Conservation (phyloP, 2,888 invertebrate species). For the Glyphotaelius pellucidus region DNA sequence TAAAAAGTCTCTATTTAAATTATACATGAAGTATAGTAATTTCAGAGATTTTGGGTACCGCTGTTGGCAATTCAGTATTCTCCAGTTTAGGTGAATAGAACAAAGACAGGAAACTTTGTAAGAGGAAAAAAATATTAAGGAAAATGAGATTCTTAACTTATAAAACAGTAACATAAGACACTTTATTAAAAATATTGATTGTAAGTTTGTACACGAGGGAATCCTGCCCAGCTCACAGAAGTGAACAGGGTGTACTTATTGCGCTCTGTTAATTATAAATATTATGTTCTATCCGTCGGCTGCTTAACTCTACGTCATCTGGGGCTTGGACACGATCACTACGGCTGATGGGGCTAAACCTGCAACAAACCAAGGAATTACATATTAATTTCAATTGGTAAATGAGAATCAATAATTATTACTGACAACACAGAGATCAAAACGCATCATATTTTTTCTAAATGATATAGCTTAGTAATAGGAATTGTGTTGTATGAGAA, state of each 20-base stretch:
- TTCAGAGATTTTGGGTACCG: too few relatives aligned
- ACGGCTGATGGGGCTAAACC: slow-evolving; percentile 92
- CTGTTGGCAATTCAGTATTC: too few relatives aligned
- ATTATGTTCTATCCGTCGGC: not conserved
- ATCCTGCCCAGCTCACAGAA: not conserved
- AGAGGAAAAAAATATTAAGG: not conserved
- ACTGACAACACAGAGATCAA: not conserved
- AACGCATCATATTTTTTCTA: not conserved
- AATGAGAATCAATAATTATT: not conserved
- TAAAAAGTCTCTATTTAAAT: too few relatives aligned
- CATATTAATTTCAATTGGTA: not conserved
- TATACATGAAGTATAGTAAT: too few relatives aligned
- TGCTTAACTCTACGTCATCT: slow-evolving; percentile 27
- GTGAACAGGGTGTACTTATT: not conserved
- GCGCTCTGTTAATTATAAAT: not conserved
- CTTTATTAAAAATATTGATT: slow-evolving; percentile 25
- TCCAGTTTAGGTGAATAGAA: not conserved
- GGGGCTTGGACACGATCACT: slow-evolving; percentile 82
- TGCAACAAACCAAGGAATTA: slow-evolving; percentile 69
- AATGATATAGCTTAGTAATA: not conserved
- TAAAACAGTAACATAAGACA: slow-evolving; percentile 41
- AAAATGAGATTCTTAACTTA: slow-evolving; percentile 19
- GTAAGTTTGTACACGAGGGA: not conserved
- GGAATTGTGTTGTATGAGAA: not conserved
- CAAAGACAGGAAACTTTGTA: not conserved